A percentile compares a stretch with the other conserved stretches of the same genome.
phyloP scores from a whole-genome alignment of 2,888 invertebrate species.

The Syrista parreyssii region DNA sequence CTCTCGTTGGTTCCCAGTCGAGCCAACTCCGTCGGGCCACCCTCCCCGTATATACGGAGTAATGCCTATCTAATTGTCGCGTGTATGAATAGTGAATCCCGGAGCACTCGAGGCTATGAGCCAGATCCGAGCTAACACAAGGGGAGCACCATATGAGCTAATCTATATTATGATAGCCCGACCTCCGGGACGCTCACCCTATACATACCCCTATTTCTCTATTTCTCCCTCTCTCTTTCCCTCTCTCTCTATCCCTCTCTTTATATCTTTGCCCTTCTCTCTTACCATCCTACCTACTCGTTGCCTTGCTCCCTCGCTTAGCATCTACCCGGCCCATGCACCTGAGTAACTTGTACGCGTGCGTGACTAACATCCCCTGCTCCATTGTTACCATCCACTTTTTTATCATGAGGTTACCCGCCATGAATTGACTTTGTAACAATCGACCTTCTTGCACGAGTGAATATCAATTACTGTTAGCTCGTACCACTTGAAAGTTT shows the following conservation, averaged over 20 bases:
- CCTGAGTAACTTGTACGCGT: constrained; percentile 17
- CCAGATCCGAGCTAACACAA: constrained; percentile 61
- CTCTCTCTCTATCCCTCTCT: constrained; percentile 3
- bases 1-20: constrained; percentile 48
- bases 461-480: not conserved
- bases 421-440: not conserved
- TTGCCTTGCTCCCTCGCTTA: not conserved
- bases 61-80: constrained; percentile 67
- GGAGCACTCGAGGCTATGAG: constrained; percentile 65
- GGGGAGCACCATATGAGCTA: constrained; percentile 63
- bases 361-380: not conserved
- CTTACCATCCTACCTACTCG: not conserved
- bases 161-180: constrained; percentile 66
- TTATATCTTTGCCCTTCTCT: not conserved
- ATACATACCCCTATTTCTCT: constrained; percentile 14
- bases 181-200: constrained; percentile 35
- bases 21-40: constrained; percentile 50
- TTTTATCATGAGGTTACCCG: constrained; percentile 41
- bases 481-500: not conserved
- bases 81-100: constrained; percentile 67
- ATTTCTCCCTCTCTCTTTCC: constrained; percentile 5
- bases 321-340: not conserved
- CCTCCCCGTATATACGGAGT: constrained; percentile 42
- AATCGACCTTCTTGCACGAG: not conserved
- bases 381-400: constrained; percentile 44